Evolutionary conservation across 2,888 invertebrate genomes (phyloP).

Genomic region (Tigriopus californicus): DNA sequence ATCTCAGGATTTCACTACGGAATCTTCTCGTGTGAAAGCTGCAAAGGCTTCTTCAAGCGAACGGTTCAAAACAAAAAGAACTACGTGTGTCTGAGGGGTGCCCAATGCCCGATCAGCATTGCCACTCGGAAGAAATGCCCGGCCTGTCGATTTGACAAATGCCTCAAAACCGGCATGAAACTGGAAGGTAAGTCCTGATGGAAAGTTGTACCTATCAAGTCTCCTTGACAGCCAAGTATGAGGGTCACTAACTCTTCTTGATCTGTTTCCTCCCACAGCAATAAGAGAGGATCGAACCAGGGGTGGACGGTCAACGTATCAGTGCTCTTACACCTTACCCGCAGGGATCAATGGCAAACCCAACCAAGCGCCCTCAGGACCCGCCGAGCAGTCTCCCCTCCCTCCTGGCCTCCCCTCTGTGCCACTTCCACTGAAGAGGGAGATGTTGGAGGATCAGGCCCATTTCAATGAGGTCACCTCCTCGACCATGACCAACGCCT

Average conservation of each 20-base stretch:
- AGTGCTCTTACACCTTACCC: slow-evolving; percentile 59
- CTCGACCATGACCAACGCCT: no score
- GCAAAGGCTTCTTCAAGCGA: slow-evolving; percentile 93
- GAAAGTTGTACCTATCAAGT: no score
- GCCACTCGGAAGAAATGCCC: slow-evolving; percentile 90
- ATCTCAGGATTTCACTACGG: slow-evolving; percentile 95
- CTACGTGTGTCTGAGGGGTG: slow-evolving; percentile 77
- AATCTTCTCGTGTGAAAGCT: slow-evolving; percentile 91
- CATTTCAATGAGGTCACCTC: no score
- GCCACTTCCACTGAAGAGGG: background rate
- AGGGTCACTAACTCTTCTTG: background rate
- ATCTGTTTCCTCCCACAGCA: slow-evolving; percentile 34
- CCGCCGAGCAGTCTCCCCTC: no score
- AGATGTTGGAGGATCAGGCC: background rate
- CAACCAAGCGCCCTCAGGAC: no score
- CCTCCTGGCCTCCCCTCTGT: background rate
- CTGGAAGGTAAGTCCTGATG: slow-evolving; percentile 54
- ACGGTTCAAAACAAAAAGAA: slow-evolving; percentile 97
- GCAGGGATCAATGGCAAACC: background rate
- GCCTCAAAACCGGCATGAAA: slow-evolving; percentile 88
- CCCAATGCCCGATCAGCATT: slow-evolving; percentile 75
- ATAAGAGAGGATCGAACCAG: slow-evolving; percentile 84
- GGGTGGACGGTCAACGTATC: slow-evolving; percentile 87
- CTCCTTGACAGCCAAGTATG: background rate
- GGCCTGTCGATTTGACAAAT: slow-evolving; percentile 88